Evolutionary conservation across 1,140 invertebrate species (phyloP).

Genomic region (Tetramorium alpestre): DNA sequence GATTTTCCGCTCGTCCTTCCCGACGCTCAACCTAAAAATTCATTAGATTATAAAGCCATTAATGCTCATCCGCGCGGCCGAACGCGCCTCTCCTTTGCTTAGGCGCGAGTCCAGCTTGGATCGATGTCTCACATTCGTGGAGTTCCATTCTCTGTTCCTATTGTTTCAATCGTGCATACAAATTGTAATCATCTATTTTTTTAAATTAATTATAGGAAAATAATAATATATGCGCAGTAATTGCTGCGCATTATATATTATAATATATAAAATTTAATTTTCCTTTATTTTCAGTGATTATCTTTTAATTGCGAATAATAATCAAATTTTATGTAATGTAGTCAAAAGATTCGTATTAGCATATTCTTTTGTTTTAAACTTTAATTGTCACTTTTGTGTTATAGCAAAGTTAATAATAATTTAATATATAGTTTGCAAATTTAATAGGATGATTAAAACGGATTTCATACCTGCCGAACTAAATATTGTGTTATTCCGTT

Average conservation of each 20-base stretch:
- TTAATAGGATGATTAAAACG: not conserved
- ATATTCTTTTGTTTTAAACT: not conserved
- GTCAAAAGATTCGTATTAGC: not conserved
- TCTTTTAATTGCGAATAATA: not conserved
- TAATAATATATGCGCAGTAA: not conserved
- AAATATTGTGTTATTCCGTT: not conserved
- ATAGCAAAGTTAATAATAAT: not conserved
- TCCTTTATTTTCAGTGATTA: not conserved
- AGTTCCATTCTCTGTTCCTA: not conserved
- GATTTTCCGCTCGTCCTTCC: slow-evolving; percentile 71
- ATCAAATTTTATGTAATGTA: not conserved
- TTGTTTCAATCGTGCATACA: not conserved
- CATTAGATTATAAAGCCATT: slow-evolving; percentile 84
- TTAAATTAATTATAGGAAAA: not conserved
- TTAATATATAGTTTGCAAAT: not conserved
- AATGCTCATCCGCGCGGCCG: slow-evolving; percentile 80
- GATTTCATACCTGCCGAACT: not conserved
- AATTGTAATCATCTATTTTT: not conserved
- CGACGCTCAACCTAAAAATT: slow-evolving; percentile 81
- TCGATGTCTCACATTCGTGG: slow-evolving; percentile 45
- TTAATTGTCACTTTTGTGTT: not conserved
- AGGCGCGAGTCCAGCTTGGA: slow-evolving; percentile 54
- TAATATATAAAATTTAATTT: not conserved
- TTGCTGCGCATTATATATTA: not conserved
- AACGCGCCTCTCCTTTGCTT: slow-evolving; percentile 64